Base-by-base conservation (phyloP, 2,797 vertebrate genomes). In the Rhynchonycteris naso region DNA sequence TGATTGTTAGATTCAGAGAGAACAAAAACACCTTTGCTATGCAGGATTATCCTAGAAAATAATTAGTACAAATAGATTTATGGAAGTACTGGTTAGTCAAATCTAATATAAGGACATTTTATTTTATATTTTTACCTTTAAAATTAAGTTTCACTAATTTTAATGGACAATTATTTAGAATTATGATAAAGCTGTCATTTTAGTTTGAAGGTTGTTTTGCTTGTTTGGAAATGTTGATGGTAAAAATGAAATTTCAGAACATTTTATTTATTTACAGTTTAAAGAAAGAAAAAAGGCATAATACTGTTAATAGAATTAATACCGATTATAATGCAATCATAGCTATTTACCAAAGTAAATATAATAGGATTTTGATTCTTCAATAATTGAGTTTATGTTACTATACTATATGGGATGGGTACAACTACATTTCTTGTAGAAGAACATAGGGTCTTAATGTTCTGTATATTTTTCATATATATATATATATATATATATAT, bases 1-100 rank as follows among this genome's bases (percentile, higher is more conserved):
- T 93, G 63, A 90, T 90, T 93, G 47, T 90, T 94, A 94, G 93
- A 96, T 90, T 95, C 14, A 76, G 52, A 93, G 68, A 87, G 59
- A 83, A 78, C 2, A 83, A 88, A 91, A 92, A 95, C 86, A 8
- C 35, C 50, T 94, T 84, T 95, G 75, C 79, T 76, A 86, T 92
- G 47, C 26, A 92, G 22, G 9, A 94, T 94, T 93, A 92, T 66
- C 93, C 65, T 92, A 79, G 15, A 79, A 93, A 93, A 58, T 78
- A 86, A 89, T 95, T 84, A 80, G 59, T 89, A 43, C 21, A 82
- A 88, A 35, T 65, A 83, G 35, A 68, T 83, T 22, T 86, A 81
- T 43, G n/a, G 52, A 89, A 89, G 13, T 83, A n/a, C 24, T 68
- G n/a, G 33, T 74, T 95, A 81, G 61, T 75, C 89, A 89, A 95